A percentile compares a stretch with the other conserved stretches of the same genome.
These are phyloP conservation scores for Escarpia spicata DNA, from an alignment of 2,888 invertebrate species.

Conservation along the genomic window DNA sequence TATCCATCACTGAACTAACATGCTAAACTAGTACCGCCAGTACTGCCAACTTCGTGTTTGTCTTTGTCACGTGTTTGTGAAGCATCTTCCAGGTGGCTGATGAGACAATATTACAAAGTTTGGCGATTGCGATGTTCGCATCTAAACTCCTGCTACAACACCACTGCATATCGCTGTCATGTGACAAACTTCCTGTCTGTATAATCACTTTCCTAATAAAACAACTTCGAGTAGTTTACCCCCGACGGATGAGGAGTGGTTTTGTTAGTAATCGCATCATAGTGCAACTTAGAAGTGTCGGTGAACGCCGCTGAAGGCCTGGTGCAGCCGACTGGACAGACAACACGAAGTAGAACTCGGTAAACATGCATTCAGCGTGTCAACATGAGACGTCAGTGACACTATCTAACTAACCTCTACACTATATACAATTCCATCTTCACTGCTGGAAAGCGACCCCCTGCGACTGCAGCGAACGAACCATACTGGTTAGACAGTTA, in stretches of 20 bases:
- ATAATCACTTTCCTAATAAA: slow-evolving; percentile 12
- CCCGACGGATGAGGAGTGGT: neutral
- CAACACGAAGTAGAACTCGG: neutral
- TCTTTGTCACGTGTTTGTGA: neutral
- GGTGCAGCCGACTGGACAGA: neutral
- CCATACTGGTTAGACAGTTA: neutral
- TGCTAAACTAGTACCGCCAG: neutral
- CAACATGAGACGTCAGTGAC: neutral
- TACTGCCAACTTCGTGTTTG: neutral
- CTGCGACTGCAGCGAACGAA: neutral
- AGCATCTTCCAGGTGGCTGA: neutral
- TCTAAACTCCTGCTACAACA: neutral
- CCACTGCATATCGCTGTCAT: neutral
- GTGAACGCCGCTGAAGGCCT: neutral
- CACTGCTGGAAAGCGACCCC: neutral
- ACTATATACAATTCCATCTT: neutral
- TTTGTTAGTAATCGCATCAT: slow-evolving; percentile 2
- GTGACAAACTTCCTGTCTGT: neutral
- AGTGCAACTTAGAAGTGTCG: neutral
- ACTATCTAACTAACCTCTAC: slow-evolving; percentile 1
- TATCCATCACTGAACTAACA: neutral
- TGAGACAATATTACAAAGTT: neutral
- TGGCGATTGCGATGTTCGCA: neutral
- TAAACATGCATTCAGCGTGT: neutral
- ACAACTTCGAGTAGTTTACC: neutral